A percentile compares a stretch with the other conserved stretches of the same genome.
phyloP scores from a whole-genome alignment of 2,888 invertebrate species.

The Sphinx pinastri region DNA sequence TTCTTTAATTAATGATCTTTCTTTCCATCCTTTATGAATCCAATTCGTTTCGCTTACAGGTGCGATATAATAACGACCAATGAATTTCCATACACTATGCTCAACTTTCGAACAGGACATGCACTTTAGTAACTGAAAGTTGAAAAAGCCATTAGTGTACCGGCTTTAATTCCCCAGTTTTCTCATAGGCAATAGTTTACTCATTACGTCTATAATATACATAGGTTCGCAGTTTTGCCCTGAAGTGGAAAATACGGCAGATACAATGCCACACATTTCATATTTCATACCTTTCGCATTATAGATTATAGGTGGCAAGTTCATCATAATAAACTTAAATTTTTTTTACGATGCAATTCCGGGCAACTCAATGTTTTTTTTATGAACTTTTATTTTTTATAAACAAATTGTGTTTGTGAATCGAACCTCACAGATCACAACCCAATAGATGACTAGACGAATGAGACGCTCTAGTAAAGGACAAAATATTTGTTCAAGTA shows the following conservation, averaged over 20 bases:
- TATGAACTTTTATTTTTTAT: no score
- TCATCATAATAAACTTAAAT: no score
- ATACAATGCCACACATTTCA: no score
- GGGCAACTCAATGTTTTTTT: no score
- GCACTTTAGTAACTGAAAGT: constrained; percentile 35
- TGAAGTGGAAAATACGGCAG: no score
- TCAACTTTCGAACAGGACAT: constrained; percentile 4
- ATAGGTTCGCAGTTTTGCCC: no score
- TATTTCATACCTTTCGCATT: no score
- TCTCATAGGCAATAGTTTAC: constrained; percentile 16
- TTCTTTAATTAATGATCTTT: not conserved
- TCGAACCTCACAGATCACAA: no score
- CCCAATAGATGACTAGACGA: no score
- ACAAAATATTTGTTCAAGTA: constrained; percentile 45
- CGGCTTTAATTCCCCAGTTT: constrained; percentile 19
- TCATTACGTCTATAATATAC: constrained; percentile 30
- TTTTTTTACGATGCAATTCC: no score
- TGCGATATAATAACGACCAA: not conserved
- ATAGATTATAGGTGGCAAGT: no score
- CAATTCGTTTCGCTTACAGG: not conserved
- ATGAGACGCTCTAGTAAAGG: constrained; percentile 7
- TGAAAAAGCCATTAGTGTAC: constrained; percentile 26
- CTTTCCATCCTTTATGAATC: not conserved
- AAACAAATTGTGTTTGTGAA: no score
- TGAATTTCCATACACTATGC: constrained; percentile 2